Evolutionary conservation across 2,797 vertebrate species (phyloP), one percentile per base, ranked within the genome.

Genomic region (Benthosema pterotum): DNA sequence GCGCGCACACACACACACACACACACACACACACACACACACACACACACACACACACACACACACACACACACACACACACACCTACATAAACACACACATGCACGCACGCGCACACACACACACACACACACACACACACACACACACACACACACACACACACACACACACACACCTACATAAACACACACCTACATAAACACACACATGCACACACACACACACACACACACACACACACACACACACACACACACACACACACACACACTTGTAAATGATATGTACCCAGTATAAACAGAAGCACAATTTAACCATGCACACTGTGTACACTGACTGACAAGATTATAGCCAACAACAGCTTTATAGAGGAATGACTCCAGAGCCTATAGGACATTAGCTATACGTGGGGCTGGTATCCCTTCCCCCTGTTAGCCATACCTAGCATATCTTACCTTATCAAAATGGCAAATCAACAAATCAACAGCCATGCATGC

Each of bases 381-480:
- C 88, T 84, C 78, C 49, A 67, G 53, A 48, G 78, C 42, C n/a
- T n/a, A 58, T 53, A 60, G 13, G 32, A 47, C 52, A 47, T 38
- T 9, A 38, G 2, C 8, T 2, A n/a, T n/a, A n/a, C n/a, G n/a
- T n/a, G n/a, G 8, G 28, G 32, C 32, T 38, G 11, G 32, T 38
- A 38, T 38, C 8, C 8, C 32, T 38, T 32, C 28, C 32, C 32
- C 8, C 8, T 77, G 85, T 87, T 71, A 80, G 83, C 77, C 69
- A n/a, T 61, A 76, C 71, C 79, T 83, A 78, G 65, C 77, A 75
- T 83, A 72, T 77, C 45, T 63, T 38, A 32, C 9, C 2, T n/a
- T 8, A 38, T 2, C 1, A 11, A 38, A 81, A 87, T 76, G 80
- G 76, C 74, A 83, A 80, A 88, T 83, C 86, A 90, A 94, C 32